A percentile compares a stretch with the other conserved stretches of the same genome.
Evolutionary conservation across 2,113 vertebrate species (phyloP).

Genomic region (Benitochromis conjunctus): DNA sequence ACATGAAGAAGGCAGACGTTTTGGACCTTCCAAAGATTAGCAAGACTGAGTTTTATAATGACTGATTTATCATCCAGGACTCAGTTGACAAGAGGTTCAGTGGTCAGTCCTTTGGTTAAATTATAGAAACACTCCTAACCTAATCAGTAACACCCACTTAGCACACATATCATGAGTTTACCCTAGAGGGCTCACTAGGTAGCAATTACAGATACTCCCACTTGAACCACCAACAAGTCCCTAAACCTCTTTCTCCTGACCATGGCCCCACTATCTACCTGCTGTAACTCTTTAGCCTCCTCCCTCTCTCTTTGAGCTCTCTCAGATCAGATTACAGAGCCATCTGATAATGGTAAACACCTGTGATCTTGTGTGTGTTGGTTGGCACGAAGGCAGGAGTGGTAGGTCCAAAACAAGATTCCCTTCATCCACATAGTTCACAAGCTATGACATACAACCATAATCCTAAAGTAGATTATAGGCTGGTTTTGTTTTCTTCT

Average conservation of each 20-base stretch:
- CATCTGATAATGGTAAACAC: constrained; percentile 54
- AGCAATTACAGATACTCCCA: constrained; percentile 44
- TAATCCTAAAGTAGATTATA: constrained; percentile 36
- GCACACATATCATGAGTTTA: neutral
- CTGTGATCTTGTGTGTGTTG: neutral
- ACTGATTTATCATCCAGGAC: neutral
- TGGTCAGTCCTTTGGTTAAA: neutral
- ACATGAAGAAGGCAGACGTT: neutral
- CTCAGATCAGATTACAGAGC: constrained; percentile 54
- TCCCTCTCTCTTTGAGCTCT: neutral
- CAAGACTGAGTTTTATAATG: neutral
- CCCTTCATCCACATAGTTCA: neutral
- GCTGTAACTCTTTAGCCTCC: neutral
- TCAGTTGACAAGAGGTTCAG: neutral
- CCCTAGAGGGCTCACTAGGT: constrained; percentile 27
- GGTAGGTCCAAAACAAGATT: neutral
- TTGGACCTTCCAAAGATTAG: neutral
- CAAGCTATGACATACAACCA: neutral
- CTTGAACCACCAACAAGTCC: neutral
- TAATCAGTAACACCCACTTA: constrained; percentile 10
- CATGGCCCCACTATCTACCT: constrained; percentile 12
- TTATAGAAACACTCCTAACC: constrained; percentile 2
- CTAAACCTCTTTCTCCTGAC: neutral
- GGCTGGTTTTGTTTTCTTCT: constrained; percentile 25
- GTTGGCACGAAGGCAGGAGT: neutral